Percentiles rank a stretch among this genome's conserved stretches.
Evolutionary conservation across 1,140 invertebrate genomes (phyloP).

Genomic region (Heliconius nattereri): DNA sequence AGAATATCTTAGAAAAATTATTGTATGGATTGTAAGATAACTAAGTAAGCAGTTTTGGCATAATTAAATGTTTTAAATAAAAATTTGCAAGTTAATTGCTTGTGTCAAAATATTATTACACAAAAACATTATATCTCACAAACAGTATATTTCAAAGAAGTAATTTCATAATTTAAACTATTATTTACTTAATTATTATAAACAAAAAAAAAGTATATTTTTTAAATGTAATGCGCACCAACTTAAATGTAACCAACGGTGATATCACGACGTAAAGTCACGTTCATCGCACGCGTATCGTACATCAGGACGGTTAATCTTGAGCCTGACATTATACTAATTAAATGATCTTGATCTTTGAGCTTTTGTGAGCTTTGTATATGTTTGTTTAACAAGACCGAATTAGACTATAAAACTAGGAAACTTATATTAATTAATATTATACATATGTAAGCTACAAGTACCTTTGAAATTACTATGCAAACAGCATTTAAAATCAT

Average conservation of each 20-base stretch:
- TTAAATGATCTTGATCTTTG: constrained; percentile 35
- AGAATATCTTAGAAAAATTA: too few relatives aligned
- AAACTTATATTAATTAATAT: not conserved
- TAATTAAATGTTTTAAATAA: too few relatives aligned
- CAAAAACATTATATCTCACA: too few relatives aligned
- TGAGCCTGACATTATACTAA: constrained; percentile 36
- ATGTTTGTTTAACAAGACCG: constrained; percentile 10
- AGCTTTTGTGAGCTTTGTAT: constrained; percentile 9
- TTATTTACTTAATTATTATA: too few relatives aligned
- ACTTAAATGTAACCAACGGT: not conserved
- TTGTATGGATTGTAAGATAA: too few relatives aligned
- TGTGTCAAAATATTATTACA: too few relatives aligned
- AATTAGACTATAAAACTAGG: constrained; percentile 12
- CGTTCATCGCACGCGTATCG: constrained; percentile 42
- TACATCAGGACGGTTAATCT: constrained; percentile 41
- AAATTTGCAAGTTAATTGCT: too few relatives aligned
- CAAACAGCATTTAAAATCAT: too few relatives aligned
- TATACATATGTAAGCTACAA: too few relatives aligned
- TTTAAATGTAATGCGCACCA: not conserved
- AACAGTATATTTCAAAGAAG: too few relatives aligned
- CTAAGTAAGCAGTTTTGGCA: too few relatives aligned
- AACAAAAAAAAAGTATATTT: not conserved
- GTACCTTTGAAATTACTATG: not conserved
- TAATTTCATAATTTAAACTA: too few relatives aligned
- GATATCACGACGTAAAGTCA: constrained; percentile 34